phyloP scores from a whole-genome alignment of 2,113 vertebrate genomes.

The Tonatia bakeri region DNA sequence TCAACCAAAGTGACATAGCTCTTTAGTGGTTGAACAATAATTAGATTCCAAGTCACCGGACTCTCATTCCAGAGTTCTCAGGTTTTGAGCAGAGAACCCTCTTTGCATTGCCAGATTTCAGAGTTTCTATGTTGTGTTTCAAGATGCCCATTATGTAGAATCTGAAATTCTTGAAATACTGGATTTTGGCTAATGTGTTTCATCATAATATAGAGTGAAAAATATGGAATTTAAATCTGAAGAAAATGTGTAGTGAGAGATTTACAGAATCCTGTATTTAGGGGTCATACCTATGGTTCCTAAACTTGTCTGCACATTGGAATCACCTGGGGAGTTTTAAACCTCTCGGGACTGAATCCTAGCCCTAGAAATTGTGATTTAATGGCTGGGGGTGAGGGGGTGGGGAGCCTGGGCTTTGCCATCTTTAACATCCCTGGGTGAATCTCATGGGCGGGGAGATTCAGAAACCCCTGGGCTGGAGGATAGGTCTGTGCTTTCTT shows the following conservation, averaged over 20 bases:
- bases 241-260: not conserved
- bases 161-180: not conserved
- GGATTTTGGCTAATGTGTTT: not conserved
- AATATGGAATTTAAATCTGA: constrained; percentile 3
- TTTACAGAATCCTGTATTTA: not conserved
- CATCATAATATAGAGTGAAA: not conserved
- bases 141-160: not conserved
- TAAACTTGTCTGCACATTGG: not conserved
- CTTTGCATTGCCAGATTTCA: not conserved
- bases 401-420: not conserved
- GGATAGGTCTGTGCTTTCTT: not conserved
- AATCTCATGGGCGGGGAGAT: not conserved
- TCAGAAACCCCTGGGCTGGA: not conserved
- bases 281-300: not conserved
- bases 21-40: not conserved
- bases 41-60: not conserved
- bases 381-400: not conserved
- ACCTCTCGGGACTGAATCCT: not conserved
- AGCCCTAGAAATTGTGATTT: not conserved
- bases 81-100: not conserved
- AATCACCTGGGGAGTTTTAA: not conserved
- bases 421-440: not conserved
- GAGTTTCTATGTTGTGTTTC: not conserved
- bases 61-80: not conserved
- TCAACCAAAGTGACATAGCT: not conserved